Conservation (phyloP, 2,888 invertebrate species). For the Limnephilus lunatus region DNA sequence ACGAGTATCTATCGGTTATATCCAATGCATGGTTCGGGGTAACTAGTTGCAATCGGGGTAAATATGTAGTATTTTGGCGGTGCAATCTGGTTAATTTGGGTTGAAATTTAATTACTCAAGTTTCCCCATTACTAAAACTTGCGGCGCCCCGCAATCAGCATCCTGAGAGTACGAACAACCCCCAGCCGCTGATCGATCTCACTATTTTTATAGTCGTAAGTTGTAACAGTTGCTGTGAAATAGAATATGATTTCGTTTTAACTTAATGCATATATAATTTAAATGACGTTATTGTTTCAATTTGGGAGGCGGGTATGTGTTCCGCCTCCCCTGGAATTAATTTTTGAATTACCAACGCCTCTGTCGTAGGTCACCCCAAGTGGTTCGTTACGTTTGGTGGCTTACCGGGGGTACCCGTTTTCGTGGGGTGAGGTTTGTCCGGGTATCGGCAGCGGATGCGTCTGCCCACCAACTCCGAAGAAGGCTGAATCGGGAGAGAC, state of each 20-base stretch:
- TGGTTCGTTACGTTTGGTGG: no score
- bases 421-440: no score
- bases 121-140: constrained; percentile 24
- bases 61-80: not conserved
- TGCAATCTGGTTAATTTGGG: constrained; percentile 31
- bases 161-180: not conserved
- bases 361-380: no score
- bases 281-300: no score
- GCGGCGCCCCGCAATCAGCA: not conserved
- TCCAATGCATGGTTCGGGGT: not conserved
- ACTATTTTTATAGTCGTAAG: not conserved
- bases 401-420: no score
- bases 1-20: not conserved
- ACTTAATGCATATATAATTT: not conserved
- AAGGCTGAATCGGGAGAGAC: no score
- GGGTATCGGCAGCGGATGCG: no score
- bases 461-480: no score
- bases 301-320: no score
- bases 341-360: no score
- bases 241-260: not conserved
- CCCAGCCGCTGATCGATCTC: not conserved
- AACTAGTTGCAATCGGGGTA: constrained; percentile 3
- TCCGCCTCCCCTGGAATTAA: no score
- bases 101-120: constrained; percentile 33
- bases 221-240: not conserved